These are phyloP conservation scores for Isaurus tuberculatus DNA, from an alignment of 92 coral and sea anemone species.

Conservation along the genomic window DNA sequence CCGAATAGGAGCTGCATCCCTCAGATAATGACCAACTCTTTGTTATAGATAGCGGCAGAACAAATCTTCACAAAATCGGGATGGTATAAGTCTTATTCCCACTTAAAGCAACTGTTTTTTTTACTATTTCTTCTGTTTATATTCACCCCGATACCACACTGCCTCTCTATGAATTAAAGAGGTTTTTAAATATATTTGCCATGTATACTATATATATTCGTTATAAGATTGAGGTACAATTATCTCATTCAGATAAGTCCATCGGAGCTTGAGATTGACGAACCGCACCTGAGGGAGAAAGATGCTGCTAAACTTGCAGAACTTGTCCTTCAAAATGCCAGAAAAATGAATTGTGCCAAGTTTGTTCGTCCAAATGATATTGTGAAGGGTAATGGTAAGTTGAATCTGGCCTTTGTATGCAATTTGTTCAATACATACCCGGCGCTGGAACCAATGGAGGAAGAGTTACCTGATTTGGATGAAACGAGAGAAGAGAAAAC, in stretches of 20 bases:
- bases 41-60: too few relatives aligned
- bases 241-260: constrained; percentile 77
- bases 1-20: too few relatives aligned
- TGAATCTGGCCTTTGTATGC: constrained; percentile 93
- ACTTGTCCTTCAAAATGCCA: constrained; percentile 89
- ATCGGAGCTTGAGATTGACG: constrained; percentile 63
- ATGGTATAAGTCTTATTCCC: too few relatives aligned
- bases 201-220: neutral
- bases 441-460: constrained; percentile 78
- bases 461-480: constrained; percentile 83
- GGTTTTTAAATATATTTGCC: neutral
- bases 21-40: too few relatives aligned
- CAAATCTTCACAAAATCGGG: too few relatives aligned
- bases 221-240: neutral
- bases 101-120: too few relatives aligned
- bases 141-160: too few relatives aligned
- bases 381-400: constrained; percentile 85
- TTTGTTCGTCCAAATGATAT: constrained; percentile 90
- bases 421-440: constrained; percentile 88
- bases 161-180: too few relatives aligned
- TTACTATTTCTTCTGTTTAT: too few relatives aligned
- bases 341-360: constrained; percentile 85
- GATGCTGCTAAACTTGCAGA: constrained; percentile 85
- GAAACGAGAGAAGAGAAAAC: constrained; percentile 98
- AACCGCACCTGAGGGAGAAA: constrained; percentile 78